Evolutionary conservation across 2,888 invertebrate genomes (phyloP), one percentile per base, ranked within the genome.

Genomic region (Ceraclea dissimilis): DNA sequence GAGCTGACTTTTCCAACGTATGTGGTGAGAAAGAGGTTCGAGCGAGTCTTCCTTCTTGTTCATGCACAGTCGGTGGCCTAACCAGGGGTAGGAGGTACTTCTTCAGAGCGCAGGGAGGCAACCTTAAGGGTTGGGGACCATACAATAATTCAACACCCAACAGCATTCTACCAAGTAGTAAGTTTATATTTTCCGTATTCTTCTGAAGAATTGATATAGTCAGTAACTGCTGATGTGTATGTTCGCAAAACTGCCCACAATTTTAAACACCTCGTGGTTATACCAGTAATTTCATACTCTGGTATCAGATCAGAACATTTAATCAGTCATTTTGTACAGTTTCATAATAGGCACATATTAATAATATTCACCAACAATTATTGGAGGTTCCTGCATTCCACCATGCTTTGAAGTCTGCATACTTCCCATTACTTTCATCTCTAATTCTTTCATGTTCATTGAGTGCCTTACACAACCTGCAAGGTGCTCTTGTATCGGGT

Each of bases 51-150:
- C 61, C 61, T 6, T 50, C 56, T 13, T 59, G 61, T 54, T 49
- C 59, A 8, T 59, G 61, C 34, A 47, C 51, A 6, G 57, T 56
- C 0, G 80, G 81, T n/a, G 88, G 88, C 46, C 77, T 97, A 59
- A 84, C 84, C n/a, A 85, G 91, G 63, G 94, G 95, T 4, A 80
- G 88, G 18, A 80, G 87, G 61, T 96, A 95, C 74, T 92, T 88
- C 74, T 91, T 96, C 71, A 81, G 96, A 60, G 91, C 93, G 0
- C 82, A 89, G n/a, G 90, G 93, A 51, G 95, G 96, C 51, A 97
- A 97, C 69, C 79, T 95, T 61, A 92, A 91, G 69, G 96, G 95
- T 1, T 96, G 86, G 80, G 93, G 95, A 26, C 78, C 82, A 13
- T 88, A 81, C 66, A 79, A 85, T 34, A 78, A 81, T 11, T 88